Conservation (phyloP, 2,113 vertebrate genomes). For the Rhegmatorhina hoffmannsi region DNA sequence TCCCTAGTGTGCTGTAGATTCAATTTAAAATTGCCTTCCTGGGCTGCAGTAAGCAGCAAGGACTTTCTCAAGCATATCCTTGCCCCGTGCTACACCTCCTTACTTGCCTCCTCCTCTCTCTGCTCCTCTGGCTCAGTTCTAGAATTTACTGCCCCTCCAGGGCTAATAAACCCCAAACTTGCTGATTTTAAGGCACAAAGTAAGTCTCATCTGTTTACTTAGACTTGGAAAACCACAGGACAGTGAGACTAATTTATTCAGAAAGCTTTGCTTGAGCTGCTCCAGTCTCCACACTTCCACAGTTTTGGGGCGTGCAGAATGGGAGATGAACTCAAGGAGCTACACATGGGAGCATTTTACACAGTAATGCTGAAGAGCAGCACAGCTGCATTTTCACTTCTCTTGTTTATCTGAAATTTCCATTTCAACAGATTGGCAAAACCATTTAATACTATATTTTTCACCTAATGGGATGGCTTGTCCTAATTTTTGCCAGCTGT, state of each 20-base stretch:
- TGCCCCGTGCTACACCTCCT: background rate
- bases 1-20: constrained; percentile 5
- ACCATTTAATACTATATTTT: background rate
- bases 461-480: background rate
- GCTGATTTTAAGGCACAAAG: constrained; percentile 32
- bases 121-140: background rate
- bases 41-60: background rate
- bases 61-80: background rate
- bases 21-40: background rate
- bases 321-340: background rate
- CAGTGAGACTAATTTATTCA: background rate
- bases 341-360: background rate
- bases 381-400: background rate
- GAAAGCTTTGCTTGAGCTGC: background rate
- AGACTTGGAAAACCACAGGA: background rate
- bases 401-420: constrained; percentile 6
- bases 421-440: background rate
- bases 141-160: constrained; percentile 27
- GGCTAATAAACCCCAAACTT: constrained; percentile 44
- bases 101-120: background rate
- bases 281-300: background rate
- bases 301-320: background rate
- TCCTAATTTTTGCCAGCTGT: background rate
- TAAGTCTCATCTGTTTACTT: constrained; percentile 46
- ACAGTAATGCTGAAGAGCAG: background rate